Percentiles rank a stretch among this genome's conserved stretches.
Evolutionary conservation across 2,797 vertebrate genomes (phyloP).

Genomic region (Labroides dimidiatus): DNA sequence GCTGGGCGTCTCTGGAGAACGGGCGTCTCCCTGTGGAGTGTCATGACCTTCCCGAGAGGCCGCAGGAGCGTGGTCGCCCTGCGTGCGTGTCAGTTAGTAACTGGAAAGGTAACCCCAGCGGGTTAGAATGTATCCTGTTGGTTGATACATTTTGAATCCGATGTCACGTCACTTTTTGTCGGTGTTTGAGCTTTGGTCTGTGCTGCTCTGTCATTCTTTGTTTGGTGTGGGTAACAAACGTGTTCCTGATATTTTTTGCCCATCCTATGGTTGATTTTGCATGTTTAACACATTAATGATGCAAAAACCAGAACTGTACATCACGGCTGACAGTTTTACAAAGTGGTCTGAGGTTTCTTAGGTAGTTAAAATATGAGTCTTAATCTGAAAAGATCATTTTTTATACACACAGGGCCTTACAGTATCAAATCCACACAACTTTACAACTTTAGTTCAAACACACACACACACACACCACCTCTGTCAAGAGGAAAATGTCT

Average conservation of each 20-base stretch:
- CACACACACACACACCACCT: neutral
- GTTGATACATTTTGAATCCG: conserved; percentile 75
- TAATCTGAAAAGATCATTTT: too few species aligned
- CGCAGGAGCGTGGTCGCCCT: conserved; percentile 69
- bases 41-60: conserved; percentile 81
- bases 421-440: neutral
- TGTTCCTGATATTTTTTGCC: neutral
- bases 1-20: conserved; percentile 84
- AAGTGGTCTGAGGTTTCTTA: too few species aligned
- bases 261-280: conserved; percentile 6
- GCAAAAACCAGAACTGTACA: neutral
- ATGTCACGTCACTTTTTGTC: conserved; percentile 25
- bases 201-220: conserved; percentile 32
- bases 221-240: neutral
- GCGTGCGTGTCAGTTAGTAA: conserved; percentile 87
- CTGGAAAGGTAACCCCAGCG: conserved; percentile 87
- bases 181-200: conserved; percentile 21
- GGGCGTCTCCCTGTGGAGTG: conserved; percentile 87
- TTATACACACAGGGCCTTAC: neutral
- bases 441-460: too few species aligned
- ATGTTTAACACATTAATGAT: conserved; percentile 32
- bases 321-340: neutral
- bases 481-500: neutral
- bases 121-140: conserved; percentile 71
- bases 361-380: too few species aligned